Percentiles rank a stretch among this genome's conserved stretches.
phyloP scores from a whole-genome alignment of 2,888 invertebrate genomes.

The Sericinus montela region DNA sequence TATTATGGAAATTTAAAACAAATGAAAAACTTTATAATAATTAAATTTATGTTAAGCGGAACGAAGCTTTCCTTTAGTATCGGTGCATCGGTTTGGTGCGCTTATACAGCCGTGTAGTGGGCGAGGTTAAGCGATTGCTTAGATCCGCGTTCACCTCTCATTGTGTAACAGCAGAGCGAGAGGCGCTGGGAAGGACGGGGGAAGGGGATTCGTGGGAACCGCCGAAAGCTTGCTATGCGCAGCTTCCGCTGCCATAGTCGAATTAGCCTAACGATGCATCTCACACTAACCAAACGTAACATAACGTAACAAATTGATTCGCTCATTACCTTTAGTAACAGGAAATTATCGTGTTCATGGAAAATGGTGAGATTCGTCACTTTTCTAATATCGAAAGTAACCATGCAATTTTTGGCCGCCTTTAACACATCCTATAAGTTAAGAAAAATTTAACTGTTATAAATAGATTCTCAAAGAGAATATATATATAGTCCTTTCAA shows the following conservation, averaged over 20 bases:
- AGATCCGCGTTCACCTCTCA: constrained; percentile 79
- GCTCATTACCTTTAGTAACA: constrained; percentile 60
- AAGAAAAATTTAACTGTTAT: too few species aligned
- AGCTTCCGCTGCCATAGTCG: constrained; percentile 71
- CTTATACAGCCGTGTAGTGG: constrained; percentile 59
- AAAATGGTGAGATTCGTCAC: constrained; percentile 31
- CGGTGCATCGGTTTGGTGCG: constrained; percentile 35
- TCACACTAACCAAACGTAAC: constrained; percentile 46
- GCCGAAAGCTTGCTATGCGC: constrained; percentile 72
- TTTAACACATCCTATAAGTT: too few species aligned
- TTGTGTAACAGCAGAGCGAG: constrained; percentile 62
- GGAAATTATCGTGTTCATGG: constrained; percentile 54
- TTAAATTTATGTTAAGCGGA: constrained; percentile 11
- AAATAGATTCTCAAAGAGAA: too few species aligned
- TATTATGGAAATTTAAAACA: too few species aligned
- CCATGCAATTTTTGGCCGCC: neutral
- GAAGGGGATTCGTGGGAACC: constrained; percentile 71
- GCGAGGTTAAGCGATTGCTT: constrained; percentile 79
- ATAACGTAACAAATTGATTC: constrained; percentile 58
- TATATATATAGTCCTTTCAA: too few species aligned
- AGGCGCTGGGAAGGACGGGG: constrained; percentile 24
- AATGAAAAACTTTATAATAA: too few species aligned
- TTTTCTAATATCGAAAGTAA: constrained; percentile 18
- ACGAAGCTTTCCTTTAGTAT: constrained; percentile 31
- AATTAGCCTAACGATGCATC: constrained; percentile 68